Percentiles rank a stretch among this genome's conserved stretches.
phyloP scores from a whole-genome alignment of 92 coral and sea anemone genomes.

The Muricea muricata region DNA sequence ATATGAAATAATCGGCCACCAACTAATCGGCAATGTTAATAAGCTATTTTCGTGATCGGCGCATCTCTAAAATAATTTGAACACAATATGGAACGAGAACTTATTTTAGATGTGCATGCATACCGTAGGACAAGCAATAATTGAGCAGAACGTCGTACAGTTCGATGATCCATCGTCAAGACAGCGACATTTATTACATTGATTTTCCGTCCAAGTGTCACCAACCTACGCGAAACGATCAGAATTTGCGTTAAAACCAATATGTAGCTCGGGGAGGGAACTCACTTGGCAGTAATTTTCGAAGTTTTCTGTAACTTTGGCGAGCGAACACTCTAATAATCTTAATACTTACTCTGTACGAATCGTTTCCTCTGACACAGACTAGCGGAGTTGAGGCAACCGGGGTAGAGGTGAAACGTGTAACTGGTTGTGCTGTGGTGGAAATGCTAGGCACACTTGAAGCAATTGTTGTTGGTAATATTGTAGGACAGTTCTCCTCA shows the following conservation, averaged over 20 bases:
- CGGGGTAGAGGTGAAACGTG: neutral
- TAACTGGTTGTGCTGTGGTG: slow-evolving; percentile 13
- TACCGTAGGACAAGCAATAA: slow-evolving; percentile 36
- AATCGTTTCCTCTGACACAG: neutral
- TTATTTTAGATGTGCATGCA: neutral
- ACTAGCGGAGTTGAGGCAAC: neutral
- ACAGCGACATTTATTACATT: slow-evolving; percentile 17
- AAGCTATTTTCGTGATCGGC: no score
- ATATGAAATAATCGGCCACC: no score
- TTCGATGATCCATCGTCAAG: slow-evolving; percentile 9
- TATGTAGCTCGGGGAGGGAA: no score
- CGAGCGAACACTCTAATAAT: neutral
- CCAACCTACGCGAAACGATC: no score
- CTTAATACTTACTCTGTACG: slow-evolving; percentile 12
- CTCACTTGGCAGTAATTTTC: no score
- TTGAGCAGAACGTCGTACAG: slow-evolving; percentile 29
- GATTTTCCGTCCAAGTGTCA: slow-evolving; percentile 17
- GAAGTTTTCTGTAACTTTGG: no score
- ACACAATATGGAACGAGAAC: neutral
- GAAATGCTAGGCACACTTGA: slow-evolving; percentile 13
- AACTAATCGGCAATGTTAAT: no score
- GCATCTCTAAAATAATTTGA: neutral
- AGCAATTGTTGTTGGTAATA: slow-evolving; percentile 30
- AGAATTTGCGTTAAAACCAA: no score
- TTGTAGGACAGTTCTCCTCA: slow-evolving; percentile 30